Evolutionary conservation across 2,888 invertebrate genomes (phyloP).

Genomic region (Escarpia spicata): DNA sequence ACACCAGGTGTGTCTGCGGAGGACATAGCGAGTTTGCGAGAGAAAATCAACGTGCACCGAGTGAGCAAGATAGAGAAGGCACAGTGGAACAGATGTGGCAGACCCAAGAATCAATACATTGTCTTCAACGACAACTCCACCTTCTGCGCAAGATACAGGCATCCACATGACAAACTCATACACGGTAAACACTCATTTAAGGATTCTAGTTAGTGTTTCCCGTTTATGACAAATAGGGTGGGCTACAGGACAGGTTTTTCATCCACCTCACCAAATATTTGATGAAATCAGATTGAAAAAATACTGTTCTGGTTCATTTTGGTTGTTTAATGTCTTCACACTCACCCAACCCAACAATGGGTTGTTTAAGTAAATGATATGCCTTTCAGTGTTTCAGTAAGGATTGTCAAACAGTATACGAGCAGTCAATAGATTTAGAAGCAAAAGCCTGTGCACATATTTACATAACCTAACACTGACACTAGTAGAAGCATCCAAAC

Average conservation of each 20-base stretch:
- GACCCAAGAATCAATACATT: conserved; percentile 60
- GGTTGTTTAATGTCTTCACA: no score
- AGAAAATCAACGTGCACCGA: conserved; percentile 40
- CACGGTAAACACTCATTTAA: conserved; percentile 49
- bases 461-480: not conserved
- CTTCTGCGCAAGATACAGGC: conserved; percentile 60
- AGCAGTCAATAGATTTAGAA: not conserved
- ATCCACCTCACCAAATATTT: no score
- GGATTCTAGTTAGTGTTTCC: not conserved
- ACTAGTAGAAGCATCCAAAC: not conserved
- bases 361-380: no score
- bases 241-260: no score
- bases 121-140: conserved; percentile 52
- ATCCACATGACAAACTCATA: conserved; percentile 58
- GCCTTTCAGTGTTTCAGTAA: no score
- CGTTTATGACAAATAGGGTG: no score
- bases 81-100: conserved; percentile 61
- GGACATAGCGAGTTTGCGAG: conserved; percentile 42
- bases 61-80: conserved; percentile 51
- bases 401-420: no score
- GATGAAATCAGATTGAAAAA: no score
- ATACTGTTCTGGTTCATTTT: no score
- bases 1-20: conserved; percentile 48
- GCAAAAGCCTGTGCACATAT: not conserved
- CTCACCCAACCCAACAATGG: no score